phyloP scores from a whole-genome alignment of 2,888 invertebrate genomes.

The Elmis aenea region DNA sequence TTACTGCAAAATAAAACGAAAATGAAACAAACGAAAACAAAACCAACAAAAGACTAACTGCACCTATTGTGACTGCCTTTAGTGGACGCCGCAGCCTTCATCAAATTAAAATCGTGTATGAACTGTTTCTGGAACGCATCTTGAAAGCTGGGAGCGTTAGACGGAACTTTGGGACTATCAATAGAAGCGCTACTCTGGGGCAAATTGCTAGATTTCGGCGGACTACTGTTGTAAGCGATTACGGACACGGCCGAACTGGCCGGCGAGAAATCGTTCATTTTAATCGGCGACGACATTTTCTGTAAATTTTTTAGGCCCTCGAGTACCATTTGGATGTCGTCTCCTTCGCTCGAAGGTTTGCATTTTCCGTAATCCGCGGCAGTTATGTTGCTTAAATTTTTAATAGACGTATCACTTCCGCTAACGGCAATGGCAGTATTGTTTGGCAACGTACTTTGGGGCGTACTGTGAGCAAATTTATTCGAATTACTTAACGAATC shows the following conservation, averaged over 20 bases:
- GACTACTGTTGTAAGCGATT: constrained; percentile 41
- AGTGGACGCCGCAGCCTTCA: constrained; percentile 26
- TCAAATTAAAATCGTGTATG: constrained; percentile 28
- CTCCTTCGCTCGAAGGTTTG: constrained; percentile 28
- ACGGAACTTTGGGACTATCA: constrained; percentile 4
- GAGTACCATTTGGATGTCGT: constrained; percentile 49
- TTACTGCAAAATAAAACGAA: constrained; percentile 25
- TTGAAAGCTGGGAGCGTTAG: constrained; percentile 33
- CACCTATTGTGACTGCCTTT: constrained; percentile 42
- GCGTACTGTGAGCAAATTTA: constrained; percentile 9
- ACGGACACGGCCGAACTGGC: constrained; percentile 40
- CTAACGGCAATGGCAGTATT: constrained; percentile 10
- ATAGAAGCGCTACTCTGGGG: constrained; percentile 6
- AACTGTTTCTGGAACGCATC: constrained; percentile 45
- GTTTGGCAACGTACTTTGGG: constrained; percentile 5
- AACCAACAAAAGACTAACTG: constrained; percentile 28
- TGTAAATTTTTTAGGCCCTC: constrained; percentile 48
- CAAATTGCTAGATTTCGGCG: constrained; percentile 26
- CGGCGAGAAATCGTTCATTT: constrained; percentile 29
- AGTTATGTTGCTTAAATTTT: constrained; percentile 7
- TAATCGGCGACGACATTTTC: constrained; percentile 42
- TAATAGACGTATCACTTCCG: constrained; percentile 8
- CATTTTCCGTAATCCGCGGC: constrained; percentile 17
- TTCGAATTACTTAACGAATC: constrained; percentile 14
- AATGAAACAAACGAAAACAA: constrained; percentile 9